Base-by-base conservation (phyloP, 2,113 vertebrate genomes). In the Nibea albiflora region DNA sequence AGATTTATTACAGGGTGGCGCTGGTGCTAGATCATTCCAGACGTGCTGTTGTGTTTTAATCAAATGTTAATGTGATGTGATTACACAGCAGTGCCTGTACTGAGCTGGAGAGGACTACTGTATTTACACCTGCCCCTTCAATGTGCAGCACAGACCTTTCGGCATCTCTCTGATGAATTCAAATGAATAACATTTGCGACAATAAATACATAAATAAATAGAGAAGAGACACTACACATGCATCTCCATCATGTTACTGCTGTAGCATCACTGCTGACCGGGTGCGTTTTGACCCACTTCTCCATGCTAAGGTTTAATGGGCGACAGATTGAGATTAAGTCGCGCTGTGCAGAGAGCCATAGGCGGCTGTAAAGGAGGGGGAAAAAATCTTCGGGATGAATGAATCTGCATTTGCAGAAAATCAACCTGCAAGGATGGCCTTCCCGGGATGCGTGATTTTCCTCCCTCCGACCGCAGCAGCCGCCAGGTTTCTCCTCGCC, bases 381-480 rank as follows among this genome's bases (percentile, higher is more conserved):
- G 3, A 5, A 4, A 56, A 35, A 52, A 52, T 53, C 24, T 74
- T 28, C 35, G 11, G 0, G 52, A n/a, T 61, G 20, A 35, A 24
- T 24, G 17, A 35, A 39, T 16, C 2, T 53, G 67, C 20, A 8
- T 46, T 26, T 39, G 35, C 35, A 39, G 35, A 17, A 75, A 22
- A 76, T 62, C 63, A 64, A 95, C 95, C 96, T 91, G 94, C 95
- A 24, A 95, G 90, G 50, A 95, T 96, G 42, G 95, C 94, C 73
- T 95, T 96, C 47, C 94, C 95, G 0, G 92, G 94, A 74, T 95
- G 94, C 11, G 94, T 96, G 26, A 93, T 82, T 83, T 92, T 94
- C 78, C 88, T 90, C 16, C 94, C 87, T 50, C 93, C 94, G 64
- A 89, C 64, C 0, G 92, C 90, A 1, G 95, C 94, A 0, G 94